Evolutionary conservation across 1,140 invertebrate species (phyloP), one percentile per base, ranked within the genome.

Genomic region (Choristoneura fumiferana): DNA sequence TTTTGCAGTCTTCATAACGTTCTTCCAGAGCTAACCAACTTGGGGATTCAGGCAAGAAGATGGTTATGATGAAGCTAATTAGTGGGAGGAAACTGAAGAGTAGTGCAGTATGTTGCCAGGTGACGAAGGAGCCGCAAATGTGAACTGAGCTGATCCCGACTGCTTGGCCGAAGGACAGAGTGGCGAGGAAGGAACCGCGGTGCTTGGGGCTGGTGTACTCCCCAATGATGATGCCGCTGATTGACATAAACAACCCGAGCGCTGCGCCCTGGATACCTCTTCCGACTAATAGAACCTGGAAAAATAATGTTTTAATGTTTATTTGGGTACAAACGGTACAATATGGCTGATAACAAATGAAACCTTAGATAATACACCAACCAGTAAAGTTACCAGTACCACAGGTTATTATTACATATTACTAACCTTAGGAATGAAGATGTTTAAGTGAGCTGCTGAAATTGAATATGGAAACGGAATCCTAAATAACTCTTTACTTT

Each of bases 131-230:
- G 6, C 53, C 53, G 33, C 13, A 6, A 14, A 54, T n/a, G 6
- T 54, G 53, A 18, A 22, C 43, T 5, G 15, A 17, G 9, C 13
- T n/a, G 33, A 54, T n/a, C 5, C 53, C 53, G 14, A 54, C 15
- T 15, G 53, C 33, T 17, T 36, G 34, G 34, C 18, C 33, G 14
- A 38, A 15, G 4, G 53, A 17, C 10, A 33, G 15, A 0, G 53
- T 36, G 14, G 33, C n/a, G n/a, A 54, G 53, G 53, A 54, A 54
- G 5, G 14, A 13, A 1, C 34, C 36, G 1, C 54, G 54, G 58
- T 61, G 45, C 5, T 9, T 36, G 0, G 55, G 60, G 37, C 55
- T 58, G 37, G 52, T 58, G 39, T 38, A 58, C 18, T 62, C 55
- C 18, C 56, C 60, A 33, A 58, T 55, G 10, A 62, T 52, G 49